These are phyloP conservation scores for Eurypyga helias DNA, from an alignment of 2,113 vertebrate species.

Conservation along the genomic window DNA sequence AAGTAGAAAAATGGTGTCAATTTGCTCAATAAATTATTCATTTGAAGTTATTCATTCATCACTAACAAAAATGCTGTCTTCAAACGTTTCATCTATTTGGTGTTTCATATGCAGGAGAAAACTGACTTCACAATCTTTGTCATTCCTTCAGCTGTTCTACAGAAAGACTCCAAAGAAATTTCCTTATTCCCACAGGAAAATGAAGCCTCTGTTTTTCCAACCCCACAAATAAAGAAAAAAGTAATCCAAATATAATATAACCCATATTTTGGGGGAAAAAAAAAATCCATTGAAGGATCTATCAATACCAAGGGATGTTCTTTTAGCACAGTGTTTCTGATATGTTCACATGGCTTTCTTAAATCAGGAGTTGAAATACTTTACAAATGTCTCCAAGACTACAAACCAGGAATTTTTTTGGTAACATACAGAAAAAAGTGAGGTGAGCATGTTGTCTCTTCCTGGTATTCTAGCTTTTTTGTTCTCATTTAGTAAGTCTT, in stretches of 20 bases:
- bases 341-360: background rate
- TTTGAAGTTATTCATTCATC: background rate
- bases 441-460: background rate
- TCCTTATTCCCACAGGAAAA: background rate
- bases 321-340: background rate
- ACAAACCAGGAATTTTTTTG: background rate
- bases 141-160: background rate
- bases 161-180: background rate
- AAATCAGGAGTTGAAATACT: background rate
- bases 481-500: background rate
- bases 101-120: background rate
- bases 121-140: background rate
- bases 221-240: background rate
- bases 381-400: background rate
- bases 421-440: background rate
- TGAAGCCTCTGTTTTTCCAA: background rate
- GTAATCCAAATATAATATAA: background rate
- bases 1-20: background rate
- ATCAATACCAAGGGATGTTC: background rate
- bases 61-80: background rate
- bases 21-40: constrained; percentile 48
- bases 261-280: background rate
- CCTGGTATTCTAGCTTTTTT: background rate
- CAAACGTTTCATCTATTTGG: background rate
- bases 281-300: background rate